Conservation (phyloP, 2,888 invertebrate genomes). For the Cephonodes hylas region DNA sequence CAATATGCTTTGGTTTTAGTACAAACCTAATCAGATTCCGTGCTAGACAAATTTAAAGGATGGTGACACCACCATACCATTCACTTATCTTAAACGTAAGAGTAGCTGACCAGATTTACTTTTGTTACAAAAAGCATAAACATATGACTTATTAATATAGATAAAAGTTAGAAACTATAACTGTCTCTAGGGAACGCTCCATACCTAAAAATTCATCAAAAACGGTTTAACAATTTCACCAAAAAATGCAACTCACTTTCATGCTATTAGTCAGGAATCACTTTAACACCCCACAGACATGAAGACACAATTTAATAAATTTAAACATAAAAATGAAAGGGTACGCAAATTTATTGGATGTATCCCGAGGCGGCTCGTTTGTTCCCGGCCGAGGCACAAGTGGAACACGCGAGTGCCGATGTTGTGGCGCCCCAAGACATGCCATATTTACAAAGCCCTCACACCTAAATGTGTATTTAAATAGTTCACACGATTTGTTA, state of each 20-base stretch:
- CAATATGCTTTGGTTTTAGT: no score
- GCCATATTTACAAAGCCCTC: slow-evolving; percentile 56
- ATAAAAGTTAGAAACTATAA: no score
- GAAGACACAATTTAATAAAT: background rate
- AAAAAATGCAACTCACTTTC: background rate
- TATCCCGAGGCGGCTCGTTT: slow-evolving; percentile 63
- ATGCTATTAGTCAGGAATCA: background rate
- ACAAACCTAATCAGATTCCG: no score
- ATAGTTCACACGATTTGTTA: background rate
- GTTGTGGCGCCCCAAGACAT: slow-evolving; percentile 58
- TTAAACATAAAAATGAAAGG: slow-evolving; percentile 55
- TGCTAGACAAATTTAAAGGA: no score
- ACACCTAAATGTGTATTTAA: background rate
- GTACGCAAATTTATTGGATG: slow-evolving; percentile 66
- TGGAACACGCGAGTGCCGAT: slow-evolving; percentile 42
- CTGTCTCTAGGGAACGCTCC: no score
- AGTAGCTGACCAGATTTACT: no score
- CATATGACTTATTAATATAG: no score
- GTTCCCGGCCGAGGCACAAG: slow-evolving; percentile 62
- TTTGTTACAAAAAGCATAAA: no score
- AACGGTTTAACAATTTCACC: background rate
- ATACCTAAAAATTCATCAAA: no score
- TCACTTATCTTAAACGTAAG: no score
- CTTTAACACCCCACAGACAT: background rate
- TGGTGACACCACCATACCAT: no score